A percentile compares a stretch with the other conserved stretches of the same genome.
These are phyloP conservation scores for Nannoperca obscura DNA, from an alignment of 2,797 vertebrate genomes.

Conservation along the genomic window DNA sequence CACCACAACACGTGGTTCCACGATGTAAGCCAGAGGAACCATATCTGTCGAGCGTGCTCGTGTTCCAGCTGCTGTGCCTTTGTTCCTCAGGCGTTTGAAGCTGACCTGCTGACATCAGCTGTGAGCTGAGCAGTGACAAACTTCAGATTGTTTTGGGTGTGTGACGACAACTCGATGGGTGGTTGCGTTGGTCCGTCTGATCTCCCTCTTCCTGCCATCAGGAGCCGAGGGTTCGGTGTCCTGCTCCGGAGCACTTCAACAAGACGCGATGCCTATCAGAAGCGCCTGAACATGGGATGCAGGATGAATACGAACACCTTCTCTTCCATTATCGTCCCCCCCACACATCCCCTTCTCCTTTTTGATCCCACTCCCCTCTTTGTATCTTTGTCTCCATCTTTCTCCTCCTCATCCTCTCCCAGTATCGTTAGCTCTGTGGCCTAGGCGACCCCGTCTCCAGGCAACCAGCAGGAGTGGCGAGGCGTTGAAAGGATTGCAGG, in stretches of 20 bases:
- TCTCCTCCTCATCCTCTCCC: slow-evolving; percentile 62
- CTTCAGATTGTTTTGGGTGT: neutral
- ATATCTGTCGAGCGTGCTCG: neutral
- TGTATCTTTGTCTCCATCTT: slow-evolving; percentile 43
- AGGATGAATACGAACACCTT: neutral
- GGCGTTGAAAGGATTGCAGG: slow-evolving; percentile 85
- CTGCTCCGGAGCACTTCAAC: slow-evolving; percentile 23
- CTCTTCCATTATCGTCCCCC: neutral
- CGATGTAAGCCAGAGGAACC: slow-evolving; percentile 9
- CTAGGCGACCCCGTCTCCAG: slow-evolving; percentile 80
- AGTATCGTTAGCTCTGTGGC: slow-evolving; percentile 66
- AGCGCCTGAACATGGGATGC: neutral
- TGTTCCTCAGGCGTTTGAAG: slow-evolving; percentile 4
- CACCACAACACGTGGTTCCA: neutral
- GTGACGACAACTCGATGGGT: neutral
- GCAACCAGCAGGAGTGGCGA: slow-evolving; percentile 77
- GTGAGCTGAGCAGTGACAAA: neutral
- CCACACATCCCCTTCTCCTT: neutral
- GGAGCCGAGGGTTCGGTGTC: neutral
- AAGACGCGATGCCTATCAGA: neutral
- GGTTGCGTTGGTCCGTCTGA: slow-evolving; percentile 4
- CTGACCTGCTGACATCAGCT: neutral
- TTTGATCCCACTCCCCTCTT: slow-evolving; percentile 15
- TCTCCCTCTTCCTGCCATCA: neutral
- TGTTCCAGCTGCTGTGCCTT: neutral